A percentile compares a stretch with the other conserved stretches of the same genome.
phyloP scores from a whole-genome alignment of 2,888 invertebrate species.

The Meloe dianella region DNA sequence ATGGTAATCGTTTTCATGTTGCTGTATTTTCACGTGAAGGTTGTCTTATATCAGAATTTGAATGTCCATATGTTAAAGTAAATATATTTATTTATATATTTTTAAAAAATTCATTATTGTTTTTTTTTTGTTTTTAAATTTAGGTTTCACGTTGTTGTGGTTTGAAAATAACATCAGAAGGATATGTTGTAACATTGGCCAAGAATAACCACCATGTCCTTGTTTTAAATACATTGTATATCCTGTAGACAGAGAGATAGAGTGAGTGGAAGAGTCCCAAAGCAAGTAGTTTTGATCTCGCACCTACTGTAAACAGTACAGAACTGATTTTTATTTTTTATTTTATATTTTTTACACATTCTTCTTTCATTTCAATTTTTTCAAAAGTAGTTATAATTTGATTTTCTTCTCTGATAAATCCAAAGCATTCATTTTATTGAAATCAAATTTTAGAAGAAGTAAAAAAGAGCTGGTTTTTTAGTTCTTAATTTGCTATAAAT shows the following conservation, averaged over 20 bases:
- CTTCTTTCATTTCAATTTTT: conserved; percentile 28
- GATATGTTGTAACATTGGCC: conserved; percentile 94
- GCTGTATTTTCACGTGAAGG: conserved; percentile 94
- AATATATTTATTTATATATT: conserved; percentile 38
- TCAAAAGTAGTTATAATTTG: conserved; percentile 19
- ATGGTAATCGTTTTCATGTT: conserved; percentile 97
- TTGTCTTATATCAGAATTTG: conserved; percentile 86
- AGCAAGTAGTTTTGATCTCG: conserved; percentile 60
- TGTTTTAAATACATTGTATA: conserved; percentile 92
- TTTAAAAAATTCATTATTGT: conserved; percentile 6
- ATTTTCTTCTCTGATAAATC: conserved; percentile 31
- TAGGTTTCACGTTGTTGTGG: conserved; percentile 98
- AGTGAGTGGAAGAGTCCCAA: conserved; percentile 42
- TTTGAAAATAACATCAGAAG: conserved; percentile 95
- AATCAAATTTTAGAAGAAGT: conserved; percentile 16
- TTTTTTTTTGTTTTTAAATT: neutral
- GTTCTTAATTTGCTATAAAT: conserved; percentile 41
- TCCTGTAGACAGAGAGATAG: conserved; percentile 71
- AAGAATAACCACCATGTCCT: conserved; percentile 99
- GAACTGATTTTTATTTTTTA: conserved; percentile 58
- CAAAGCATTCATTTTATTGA: conserved; percentile 37
- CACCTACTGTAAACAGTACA: conserved; percentile 57
- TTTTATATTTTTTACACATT: conserved; percentile 28
- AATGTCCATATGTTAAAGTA: conserved; percentile 97
- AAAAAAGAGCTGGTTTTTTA: conserved; percentile 6